Percentiles rank a stretch among this genome's conserved stretches.
Evolutionary conservation across 2,797 vertebrate species (phyloP).

Genomic region (Sebastes steindachneri): DNA sequence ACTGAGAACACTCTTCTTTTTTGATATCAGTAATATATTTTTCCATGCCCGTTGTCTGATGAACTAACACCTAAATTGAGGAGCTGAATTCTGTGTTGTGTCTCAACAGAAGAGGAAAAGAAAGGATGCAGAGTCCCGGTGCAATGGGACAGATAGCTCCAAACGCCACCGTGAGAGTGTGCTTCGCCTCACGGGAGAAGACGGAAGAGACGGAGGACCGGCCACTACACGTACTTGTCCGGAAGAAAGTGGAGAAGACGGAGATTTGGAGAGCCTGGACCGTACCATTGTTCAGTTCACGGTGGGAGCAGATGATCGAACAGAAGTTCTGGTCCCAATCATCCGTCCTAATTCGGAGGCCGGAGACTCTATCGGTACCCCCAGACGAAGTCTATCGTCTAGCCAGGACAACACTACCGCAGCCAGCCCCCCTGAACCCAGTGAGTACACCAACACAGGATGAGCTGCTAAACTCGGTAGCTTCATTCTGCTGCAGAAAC

Average conservation of each 20-base stretch:
- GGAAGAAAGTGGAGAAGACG: constrained; percentile 19
- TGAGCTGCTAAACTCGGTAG: neutral
- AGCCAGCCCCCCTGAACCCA: constrained; percentile 62
- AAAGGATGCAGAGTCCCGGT: neutral
- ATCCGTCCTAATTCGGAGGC: neutral
- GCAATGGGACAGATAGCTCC: constrained; percentile 52
- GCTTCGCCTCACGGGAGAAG: constrained; percentile 61
- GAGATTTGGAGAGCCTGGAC: constrained; percentile 46
- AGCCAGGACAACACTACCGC: constrained; percentile 13
- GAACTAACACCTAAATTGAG: neutral
- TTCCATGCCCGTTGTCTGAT: neutral
- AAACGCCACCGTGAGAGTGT: constrained; percentile 67
- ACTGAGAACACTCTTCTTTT: neutral
- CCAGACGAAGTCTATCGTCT: neutral
- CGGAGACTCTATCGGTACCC: neutral
- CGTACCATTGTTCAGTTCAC: constrained; percentile 58
- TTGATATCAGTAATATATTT: neutral
- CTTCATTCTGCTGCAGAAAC: neutral
- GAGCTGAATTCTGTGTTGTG: neutral
- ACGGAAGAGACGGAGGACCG: constrained; percentile 16
- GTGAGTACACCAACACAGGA: constrained; percentile 65
- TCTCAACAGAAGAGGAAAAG: constrained; percentile 60
- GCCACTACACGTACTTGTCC: neutral
- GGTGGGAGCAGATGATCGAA: constrained; percentile 50
- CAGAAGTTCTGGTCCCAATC: constrained; percentile 21